Base-by-base conservation (phyloP, 2,797 vertebrate species). In the Catharus ustulatus region DNA sequence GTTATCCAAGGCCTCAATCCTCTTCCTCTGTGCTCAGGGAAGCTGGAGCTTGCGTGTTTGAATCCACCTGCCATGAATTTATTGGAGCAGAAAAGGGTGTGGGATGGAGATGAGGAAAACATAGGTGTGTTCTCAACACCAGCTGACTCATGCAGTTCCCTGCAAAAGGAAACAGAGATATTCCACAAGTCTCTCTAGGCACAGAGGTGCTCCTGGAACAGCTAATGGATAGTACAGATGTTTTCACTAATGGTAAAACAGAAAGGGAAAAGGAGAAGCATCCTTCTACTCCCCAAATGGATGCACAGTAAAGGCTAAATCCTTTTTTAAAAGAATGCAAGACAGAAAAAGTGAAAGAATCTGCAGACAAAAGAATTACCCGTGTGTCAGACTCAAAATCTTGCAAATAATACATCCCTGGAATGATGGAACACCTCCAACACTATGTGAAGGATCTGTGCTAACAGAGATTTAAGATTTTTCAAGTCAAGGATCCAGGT, bases 401-500 rank as follows among this genome's bases (percentile, higher is more conserved):
- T 66, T 62, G 40, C 84, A 89, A 79, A 51, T n/a, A 42, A n/a
- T 49, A 34, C 17, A 74, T 80, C 54, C 59, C 45, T 76, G 36
- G 63, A 81, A 40, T n/a, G 42, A 46, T 19, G 62, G 38, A 69
- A 64, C 43, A 38, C 22, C 81, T 54, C 54, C 75, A 80, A 38
- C 59, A 42, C 17, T 22, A 30, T 29, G 26, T 80, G 64, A 57
- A 38, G 32, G 38, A 63, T 62, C 64, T 88, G 73, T 75, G 67
- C 46, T 63, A 76, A 68, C 36, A 75, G 10, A 93, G 54, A 88
- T 92, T 84, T 87, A 96, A 94, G 81, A 95, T 83, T 96, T 59
- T 96, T 98, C 97, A 98, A 63, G 74, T 97, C 97, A 98, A 97
- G 42, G 97, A 88, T 88, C 94, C 87, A 68, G 32, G 91, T 91